Conservation (phyloP, 2,888 invertebrate genomes). For the Physocephala rufipes region DNA sequence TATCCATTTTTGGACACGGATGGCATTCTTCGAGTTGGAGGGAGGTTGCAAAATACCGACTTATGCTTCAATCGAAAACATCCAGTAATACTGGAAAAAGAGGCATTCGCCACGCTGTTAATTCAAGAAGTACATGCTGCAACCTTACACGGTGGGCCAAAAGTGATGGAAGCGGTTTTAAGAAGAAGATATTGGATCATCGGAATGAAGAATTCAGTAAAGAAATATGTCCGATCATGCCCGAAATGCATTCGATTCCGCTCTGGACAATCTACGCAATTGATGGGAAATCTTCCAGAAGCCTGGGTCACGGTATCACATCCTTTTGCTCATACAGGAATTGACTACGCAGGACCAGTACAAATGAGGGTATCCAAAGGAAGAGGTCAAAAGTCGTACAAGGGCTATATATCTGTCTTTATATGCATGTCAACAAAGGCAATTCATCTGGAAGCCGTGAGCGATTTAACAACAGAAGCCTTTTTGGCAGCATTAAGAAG, state of each 20-base stretch:
- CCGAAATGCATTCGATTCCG: conserved; percentile 11
- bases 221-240: not conserved
- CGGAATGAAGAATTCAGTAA: conserved; percentile 6
- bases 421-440: conserved; percentile 38
- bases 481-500: conserved; percentile 36
- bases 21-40: conserved; percentile 26
- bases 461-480: conserved; percentile 35
- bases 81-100: conserved; percentile 24
- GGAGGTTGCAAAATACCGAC: conserved; percentile 16
- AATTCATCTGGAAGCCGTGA: conserved; percentile 34
- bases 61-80: conserved; percentile 14
- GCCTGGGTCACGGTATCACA: not conserved
- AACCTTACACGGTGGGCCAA: conserved; percentile 14
- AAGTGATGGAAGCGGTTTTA: not conserved
- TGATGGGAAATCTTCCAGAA: conserved; percentile 17
- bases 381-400: conserved; percentile 12
- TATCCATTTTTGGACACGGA: conserved; percentile 17
- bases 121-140: not conserved
- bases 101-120: not conserved
- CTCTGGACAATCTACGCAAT: not conserved
- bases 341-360: conserved; percentile 14
- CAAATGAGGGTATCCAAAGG: not conserved
- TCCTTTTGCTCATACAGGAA: conserved; percentile 13
- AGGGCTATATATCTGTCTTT: conserved; percentile 38
- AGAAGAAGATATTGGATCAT: conserved; percentile 24